Evolutionary conservation across 2,113 vertebrate species (phyloP).

Genomic region (Solea senegalensis): DNA sequence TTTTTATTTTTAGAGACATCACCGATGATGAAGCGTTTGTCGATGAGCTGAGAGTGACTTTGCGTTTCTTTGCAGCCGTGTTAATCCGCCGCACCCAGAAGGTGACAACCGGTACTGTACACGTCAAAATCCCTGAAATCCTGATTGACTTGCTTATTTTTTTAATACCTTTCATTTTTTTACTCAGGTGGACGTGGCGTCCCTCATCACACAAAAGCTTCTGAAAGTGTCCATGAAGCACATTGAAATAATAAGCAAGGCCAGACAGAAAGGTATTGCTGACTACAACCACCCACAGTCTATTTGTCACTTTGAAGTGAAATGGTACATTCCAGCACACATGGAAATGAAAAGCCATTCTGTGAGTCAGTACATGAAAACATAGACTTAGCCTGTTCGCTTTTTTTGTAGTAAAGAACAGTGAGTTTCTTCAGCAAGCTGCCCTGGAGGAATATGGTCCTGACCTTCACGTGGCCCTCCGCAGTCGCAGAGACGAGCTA

Average conservation of each 20-base stretch:
- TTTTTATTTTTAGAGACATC: conserved; percentile 85
- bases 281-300: not conserved
- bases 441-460: conserved; percentile 95
- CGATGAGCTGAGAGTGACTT: conserved; percentile 89
- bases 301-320: too few species aligned
- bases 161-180: not conserved
- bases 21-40: conserved; percentile 97
- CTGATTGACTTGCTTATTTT: not conserved
- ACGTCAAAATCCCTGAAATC: not conserved
- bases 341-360: too few species aligned
- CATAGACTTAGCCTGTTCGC: not conserved
- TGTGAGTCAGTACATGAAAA: not conserved
- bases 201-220: conserved; percentile 91
- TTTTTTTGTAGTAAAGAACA: conserved; percentile 85
- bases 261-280: conserved; percentile 90
- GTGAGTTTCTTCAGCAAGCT: conserved; percentile 91
- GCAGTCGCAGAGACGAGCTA: conserved; percentile 94
- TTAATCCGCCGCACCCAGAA: conserved; percentile 93
- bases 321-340: too few species aligned
- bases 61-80: conserved; percentile 93
- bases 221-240: conserved; percentile 98
- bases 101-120: conserved; percentile 71
- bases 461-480: conserved; percentile 93
- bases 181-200: conserved; percentile 91
- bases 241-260: conserved; percentile 95